Percentiles rank a stretch among this genome's conserved stretches.
These are phyloP conservation scores for Australoheros scitulus DNA, from an alignment of 2,113 vertebrate genomes.

Conservation along the genomic window DNA sequence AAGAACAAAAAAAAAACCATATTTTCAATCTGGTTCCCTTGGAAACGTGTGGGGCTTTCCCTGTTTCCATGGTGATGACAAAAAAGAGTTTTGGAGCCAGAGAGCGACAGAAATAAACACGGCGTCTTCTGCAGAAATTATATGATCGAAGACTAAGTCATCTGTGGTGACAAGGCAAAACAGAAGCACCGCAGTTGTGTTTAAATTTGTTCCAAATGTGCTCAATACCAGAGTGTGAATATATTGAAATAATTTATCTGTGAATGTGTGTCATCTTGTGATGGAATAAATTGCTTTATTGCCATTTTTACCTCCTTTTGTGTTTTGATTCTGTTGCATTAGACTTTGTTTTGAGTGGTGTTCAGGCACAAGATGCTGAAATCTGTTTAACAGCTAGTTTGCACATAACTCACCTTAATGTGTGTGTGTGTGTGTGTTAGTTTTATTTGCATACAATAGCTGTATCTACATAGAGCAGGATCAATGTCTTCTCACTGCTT, in stretches of 20 bases:
- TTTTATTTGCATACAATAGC: not conserved
- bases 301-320: not conserved
- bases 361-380: conserved; percentile 13
- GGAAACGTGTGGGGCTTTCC: conserved; percentile 80
- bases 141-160: conserved; percentile 15
- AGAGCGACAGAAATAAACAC: conserved; percentile 50
- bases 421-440: not conserved
- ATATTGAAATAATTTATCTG: conserved; percentile 23
- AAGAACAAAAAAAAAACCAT: conserved; percentile 4
- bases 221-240: conserved; percentile 22
- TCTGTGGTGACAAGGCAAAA: conserved; percentile 8
- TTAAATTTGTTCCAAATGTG: not conserved
- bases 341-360: conserved; percentile 1
- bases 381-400: conserved; percentile 11
- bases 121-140: conserved; percentile 31
- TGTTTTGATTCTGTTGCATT: not conserved
- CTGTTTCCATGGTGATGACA: conserved; percentile 80
- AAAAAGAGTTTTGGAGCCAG: conserved; percentile 47
- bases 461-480: not conserved
- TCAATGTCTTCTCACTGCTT: not conserved
- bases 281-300: conserved; percentile 64
- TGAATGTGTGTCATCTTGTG: conserved; percentile 37
- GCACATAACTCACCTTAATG: not conserved
- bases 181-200: not conserved
- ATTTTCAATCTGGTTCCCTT: conserved; percentile 73